A percentile compares a stretch with the other conserved stretches of the same genome.
Evolutionary conservation across 2,113 vertebrate species (phyloP).

Genomic region (Sceloporus tristichus): DNA sequence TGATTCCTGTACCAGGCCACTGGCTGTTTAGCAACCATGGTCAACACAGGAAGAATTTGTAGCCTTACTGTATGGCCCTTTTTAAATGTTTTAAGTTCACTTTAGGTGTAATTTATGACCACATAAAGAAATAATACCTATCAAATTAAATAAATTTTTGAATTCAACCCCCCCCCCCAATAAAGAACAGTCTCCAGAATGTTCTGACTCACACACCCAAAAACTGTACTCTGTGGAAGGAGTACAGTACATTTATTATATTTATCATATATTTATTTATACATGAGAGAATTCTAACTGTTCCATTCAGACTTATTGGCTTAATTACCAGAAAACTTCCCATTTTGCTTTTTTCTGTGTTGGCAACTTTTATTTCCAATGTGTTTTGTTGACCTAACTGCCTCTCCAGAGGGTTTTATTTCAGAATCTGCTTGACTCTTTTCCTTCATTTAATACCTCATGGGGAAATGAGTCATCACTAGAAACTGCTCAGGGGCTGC

Average conservation of each 20-base stretch:
- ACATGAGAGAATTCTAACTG: not conserved
- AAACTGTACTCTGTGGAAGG: too few species aligned
- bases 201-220: too few species aligned
- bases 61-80: not conserved
- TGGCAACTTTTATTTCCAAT: constrained; percentile 3
- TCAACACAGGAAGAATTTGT: too few species aligned
- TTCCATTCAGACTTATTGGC: not conserved
- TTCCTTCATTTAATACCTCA: constrained; percentile 1
- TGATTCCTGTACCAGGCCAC: not conserved
- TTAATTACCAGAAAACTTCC: not conserved
- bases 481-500: not conserved
- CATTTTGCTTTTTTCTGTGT: not conserved
- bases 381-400: not conserved
- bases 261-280: not conserved
- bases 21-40: not conserved
- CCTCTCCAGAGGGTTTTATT: constrained; percentile 1
- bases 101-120: not conserved
- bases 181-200: too few species aligned
- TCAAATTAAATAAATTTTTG: too few species aligned
- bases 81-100: not conserved
- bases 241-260: too few species aligned
- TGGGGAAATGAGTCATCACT: constrained; percentile 8
- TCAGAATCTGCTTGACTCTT: not conserved
- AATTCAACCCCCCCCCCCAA: too few species aligned
- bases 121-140: not conserved